A percentile compares a stretch with the other conserved stretches of the same genome.
Conservation (phyloP, 2,888 invertebrate genomes). For the Drosophila bunnanda region DNA sequence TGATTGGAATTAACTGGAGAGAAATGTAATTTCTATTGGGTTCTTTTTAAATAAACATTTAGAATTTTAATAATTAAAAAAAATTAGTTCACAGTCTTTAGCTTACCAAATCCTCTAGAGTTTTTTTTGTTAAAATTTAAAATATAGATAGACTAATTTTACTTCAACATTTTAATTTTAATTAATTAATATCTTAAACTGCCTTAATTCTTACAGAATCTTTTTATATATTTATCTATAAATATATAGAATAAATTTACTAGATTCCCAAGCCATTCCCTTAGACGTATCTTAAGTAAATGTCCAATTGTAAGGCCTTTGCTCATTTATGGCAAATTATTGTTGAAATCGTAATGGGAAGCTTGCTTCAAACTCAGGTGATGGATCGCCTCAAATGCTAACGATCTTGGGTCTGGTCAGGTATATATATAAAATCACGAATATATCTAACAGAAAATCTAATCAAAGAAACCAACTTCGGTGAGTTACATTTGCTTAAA, state of each 20-base stretch:
- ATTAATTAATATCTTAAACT: no score
- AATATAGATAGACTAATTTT: no score
- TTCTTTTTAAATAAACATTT: neutral
- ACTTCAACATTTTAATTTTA: no score
- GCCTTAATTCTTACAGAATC: neutral
- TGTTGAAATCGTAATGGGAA: conserved; percentile 36
- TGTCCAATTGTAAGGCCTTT: conserved; percentile 47
- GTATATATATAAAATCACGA: conserved; percentile 27
- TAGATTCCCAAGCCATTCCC: conserved; percentile 40
- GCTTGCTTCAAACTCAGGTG: conserved; percentile 28
- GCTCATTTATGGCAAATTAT: conserved; percentile 74
- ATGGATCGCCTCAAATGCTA: conserved; percentile 37
- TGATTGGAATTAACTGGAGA: neutral
- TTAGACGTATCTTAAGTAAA: conserved; percentile 21
- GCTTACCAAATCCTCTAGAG: no score
- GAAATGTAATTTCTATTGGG: neutral
- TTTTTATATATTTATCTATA: neutral
- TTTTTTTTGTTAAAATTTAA: no score
- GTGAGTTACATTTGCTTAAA: conserved; percentile 67
- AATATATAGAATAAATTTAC: conserved; percentile 7
- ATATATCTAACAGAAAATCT: conserved; percentile 34
- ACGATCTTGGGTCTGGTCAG: conserved; percentile 30
- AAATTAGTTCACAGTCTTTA: no score
- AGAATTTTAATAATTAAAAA: no score
- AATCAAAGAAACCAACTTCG: conserved; percentile 43